Base-by-base conservation (phyloP, 2,888 invertebrate genomes). In the Meta bourneti region DNA sequence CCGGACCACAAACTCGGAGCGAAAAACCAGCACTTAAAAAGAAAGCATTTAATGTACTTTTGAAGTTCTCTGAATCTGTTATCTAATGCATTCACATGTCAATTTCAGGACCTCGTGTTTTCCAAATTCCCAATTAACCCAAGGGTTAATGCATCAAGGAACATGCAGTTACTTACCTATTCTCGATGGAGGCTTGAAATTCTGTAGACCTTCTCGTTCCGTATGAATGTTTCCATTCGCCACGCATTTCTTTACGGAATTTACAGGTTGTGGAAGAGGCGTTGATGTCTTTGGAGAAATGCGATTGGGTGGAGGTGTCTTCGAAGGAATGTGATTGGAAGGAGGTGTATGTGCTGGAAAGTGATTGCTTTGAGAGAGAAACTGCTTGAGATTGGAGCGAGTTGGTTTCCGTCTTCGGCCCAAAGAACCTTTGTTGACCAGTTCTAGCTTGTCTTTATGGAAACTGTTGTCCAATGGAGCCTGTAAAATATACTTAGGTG, bases 351-450 rank as follows among this genome's bases (percentile, higher is more conserved):
- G 72, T 6, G 9, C 16, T 19, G 72, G n/a, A 9, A 20, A n/a
- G 48, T 19, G 54, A 9, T 75, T 49, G 34, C 86, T 52, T 2
- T 86, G 83, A 20, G 91, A 91, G 48, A 91, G 78, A 16, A 91
- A 82, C 6, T 83, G 51, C 19, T 84, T 90, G 19, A 92, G 34
- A 34, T 87, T 90, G 16, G 90, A 83, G 9, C 92, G 84, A 8
- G 88, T 84, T 8, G 92, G 92, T 52, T 79, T 87, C 6, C 92
- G 51, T 19, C 92, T 77, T 8, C 82, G 81, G 54, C 92, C 90
- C 48, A 92, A 78, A 13, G 90, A 90, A n/a, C 92, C 92, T 80
- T 90, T 90, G 61, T 88, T 89, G 49, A 90, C 90, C 11, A 92
- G 88, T 71, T 90, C 92, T 13, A 82, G 72, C 72, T 78, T 79